Evolutionary conservation across 2,113 vertebrate species (phyloP).

Genomic region (Tor tambroides): DNA sequence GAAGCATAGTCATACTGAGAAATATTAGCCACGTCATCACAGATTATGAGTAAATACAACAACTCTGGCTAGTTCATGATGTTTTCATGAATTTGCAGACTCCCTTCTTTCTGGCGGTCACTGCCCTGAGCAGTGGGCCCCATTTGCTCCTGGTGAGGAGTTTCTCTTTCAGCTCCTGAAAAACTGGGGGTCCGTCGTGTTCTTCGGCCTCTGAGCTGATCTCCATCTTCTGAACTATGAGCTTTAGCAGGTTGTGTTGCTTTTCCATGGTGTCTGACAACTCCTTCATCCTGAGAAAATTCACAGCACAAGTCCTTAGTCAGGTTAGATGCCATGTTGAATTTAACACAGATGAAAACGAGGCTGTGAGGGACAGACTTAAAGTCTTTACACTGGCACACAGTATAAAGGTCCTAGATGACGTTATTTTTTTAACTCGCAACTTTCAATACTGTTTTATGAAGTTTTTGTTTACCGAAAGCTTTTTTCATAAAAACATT

Average conservation of each 20-base stretch:
- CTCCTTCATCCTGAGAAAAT: constrained; percentile 79
- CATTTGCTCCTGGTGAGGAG: constrained; percentile 78
- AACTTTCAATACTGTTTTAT: too few species aligned
- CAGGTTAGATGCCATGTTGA: neutral
- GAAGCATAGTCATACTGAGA: neutral
- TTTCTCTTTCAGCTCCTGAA: constrained; percentile 75
- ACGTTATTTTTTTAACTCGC: too few species aligned
- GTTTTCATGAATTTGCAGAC: neutral
- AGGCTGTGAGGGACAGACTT: too few species aligned
- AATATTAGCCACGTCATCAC: neutral
- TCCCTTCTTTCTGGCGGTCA: constrained; percentile 58
- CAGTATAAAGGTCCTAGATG: neutral
- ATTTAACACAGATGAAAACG: neutral
- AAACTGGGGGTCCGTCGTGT: constrained; percentile 77
- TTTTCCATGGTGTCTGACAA: constrained; percentile 80
- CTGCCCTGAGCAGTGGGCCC: constrained; percentile 78
- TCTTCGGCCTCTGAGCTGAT: constrained; percentile 85
- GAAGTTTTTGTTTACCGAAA: too few species aligned
- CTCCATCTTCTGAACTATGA: constrained; percentile 89
- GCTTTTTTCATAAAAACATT: too few species aligned
- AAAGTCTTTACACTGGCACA: neutral
- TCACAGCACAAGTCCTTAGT: neutral
- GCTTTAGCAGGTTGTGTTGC: constrained; percentile 84
- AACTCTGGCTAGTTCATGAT: neutral
- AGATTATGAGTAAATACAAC: neutral